These are phyloP conservation scores for Capitulum mitella DNA, from an alignment of 2,888 invertebrate genomes.

Conservation along the genomic window DNA sequence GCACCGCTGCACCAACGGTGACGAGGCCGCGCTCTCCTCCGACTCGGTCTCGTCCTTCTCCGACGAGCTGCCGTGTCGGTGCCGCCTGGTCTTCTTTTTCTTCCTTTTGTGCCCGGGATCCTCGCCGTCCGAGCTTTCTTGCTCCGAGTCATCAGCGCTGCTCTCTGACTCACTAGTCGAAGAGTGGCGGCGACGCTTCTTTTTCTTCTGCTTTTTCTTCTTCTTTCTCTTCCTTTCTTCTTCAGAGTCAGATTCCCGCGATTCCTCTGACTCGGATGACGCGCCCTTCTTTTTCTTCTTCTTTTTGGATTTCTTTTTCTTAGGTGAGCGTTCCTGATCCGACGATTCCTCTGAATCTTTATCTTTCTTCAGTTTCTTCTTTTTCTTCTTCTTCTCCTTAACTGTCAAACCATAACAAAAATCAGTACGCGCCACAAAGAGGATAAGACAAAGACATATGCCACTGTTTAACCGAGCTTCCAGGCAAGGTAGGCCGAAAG, in stretches of 20 bases:
- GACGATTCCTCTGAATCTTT: conserved; percentile 27
- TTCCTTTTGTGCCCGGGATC: background rate
- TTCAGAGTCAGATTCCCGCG: background rate
- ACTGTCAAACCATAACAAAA: background rate
- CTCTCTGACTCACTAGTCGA: background rate
- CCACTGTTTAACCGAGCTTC: no score
- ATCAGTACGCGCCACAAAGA: no score
- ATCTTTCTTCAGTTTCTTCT: conserved; percentile 22
- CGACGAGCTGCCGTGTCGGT: background rate
- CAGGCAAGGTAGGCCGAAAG: no score
- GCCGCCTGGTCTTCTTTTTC: background rate
- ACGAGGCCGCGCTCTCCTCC: background rate
- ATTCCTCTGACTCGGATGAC: conserved; percentile 23
- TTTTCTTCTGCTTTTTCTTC: conserved; percentile 22
- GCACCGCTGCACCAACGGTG: background rate
- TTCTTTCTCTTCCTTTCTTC: background rate
- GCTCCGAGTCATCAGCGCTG: background rate
- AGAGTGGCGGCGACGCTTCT: conserved; percentile 6
- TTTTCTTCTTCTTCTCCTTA: conserved; percentile 32
- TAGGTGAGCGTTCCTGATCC: conserved; percentile 28
- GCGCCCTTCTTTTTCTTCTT: conserved; percentile 30
- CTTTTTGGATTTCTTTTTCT: conserved; percentile 28
- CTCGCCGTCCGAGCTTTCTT: background rate
- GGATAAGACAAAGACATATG: no score
- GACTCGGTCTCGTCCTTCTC: background rate